Base-by-base conservation (phyloP, 2,888 invertebrate genomes). In the Ormyrus rosae region DNA sequence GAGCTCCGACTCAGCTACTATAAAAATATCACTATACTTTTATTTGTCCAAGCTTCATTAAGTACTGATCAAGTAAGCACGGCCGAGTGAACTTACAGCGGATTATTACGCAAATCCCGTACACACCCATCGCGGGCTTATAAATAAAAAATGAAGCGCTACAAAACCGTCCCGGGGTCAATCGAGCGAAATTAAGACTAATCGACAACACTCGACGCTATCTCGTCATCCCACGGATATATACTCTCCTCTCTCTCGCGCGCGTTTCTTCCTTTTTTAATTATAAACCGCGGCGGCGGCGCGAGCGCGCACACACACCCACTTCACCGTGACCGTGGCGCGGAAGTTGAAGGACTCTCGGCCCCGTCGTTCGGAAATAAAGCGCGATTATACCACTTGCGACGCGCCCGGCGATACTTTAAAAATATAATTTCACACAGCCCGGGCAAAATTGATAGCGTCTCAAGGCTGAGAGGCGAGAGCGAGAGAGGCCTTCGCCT, bases 311-410 rank as follows among this genome's bases (percentile, higher is more conserved):
- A 7, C 48, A 50, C 45, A 45, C 48, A 46, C 7, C 11, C 51
- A 56, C 61, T 63, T 79, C 61, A 55, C 78, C 78, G 72, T 78
- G 79, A 65, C 67, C 79, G 58, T 71, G 69, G n/a, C 46, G 19
- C 51, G 61, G 34, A 78, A 78, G 72, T 65, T 64, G 78, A 67
- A 71, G 71, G 67, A 58, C 72, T 48, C 34, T 3, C 34, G 34
- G 3, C 34, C 34, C 34, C 34, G 5, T 0, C 9, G 60, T 11
- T 58, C 64, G 65, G 58, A 77, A 77, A 77, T 77, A 77, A 71
- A 70, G 65, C 50, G 53, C 50, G 34, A 72, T 68, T 46, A 67
- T 46, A 63, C n/a, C 65, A 55, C 56, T 63, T 13, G 64, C 74
- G 63, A 60, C 19, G 34, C 60, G 13, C 4, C 34, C 34, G n/a